Percentiles rank a stretch among this genome's conserved stretches.
Evolutionary conservation across 1,140 invertebrate species (phyloP).

Genomic region (Streblospio benedicti): DNA sequence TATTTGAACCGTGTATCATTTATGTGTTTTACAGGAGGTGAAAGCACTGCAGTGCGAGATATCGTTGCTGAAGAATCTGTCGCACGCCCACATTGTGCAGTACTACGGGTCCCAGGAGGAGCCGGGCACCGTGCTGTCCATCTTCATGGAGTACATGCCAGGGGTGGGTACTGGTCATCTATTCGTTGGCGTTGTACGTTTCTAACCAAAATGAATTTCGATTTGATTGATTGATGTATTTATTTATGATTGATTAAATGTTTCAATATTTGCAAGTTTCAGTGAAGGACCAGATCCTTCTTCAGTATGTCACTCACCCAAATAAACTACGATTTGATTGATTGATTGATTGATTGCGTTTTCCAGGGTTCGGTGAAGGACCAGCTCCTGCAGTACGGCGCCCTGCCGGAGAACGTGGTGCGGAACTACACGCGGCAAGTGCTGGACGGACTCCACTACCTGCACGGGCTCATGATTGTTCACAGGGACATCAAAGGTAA

Average conservation of each 20-base stretch:
- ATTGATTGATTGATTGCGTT: too few relatives aligned
- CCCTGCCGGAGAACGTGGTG: slow-evolving; percentile 36
- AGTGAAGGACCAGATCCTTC: too few relatives aligned
- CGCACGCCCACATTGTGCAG: slow-evolving; percentile 45
- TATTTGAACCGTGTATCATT: too few relatives aligned
- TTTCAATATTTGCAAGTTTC: too few relatives aligned
- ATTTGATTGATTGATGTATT: background rate
- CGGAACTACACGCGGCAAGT: slow-evolving; percentile 45
- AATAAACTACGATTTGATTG: too few relatives aligned
- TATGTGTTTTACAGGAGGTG: slow-evolving; percentile 35
- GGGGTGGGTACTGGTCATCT: slow-evolving; percentile 33
- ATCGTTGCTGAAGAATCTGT: slow-evolving; percentile 41
- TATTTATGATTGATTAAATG: too few relatives aligned
- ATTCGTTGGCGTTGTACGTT: slow-evolving; percentile 1
- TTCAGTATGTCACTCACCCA: too few relatives aligned
- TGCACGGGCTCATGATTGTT: slow-evolving; percentile 47
- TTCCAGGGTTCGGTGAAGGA: slow-evolving; percentile 46
- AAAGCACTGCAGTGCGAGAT: slow-evolving; percentile 45
- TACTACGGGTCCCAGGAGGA: slow-evolving; percentile 44
- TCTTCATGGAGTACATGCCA: slow-evolving; percentile 50
- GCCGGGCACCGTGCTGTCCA: slow-evolving; percentile 31
- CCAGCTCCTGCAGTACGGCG: slow-evolving; percentile 39
- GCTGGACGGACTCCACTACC: slow-evolving; percentile 43
- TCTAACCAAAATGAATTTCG: background rate
- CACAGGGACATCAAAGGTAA: slow-evolving; percentile 49